A percentile compares a stretch with the other conserved stretches of the same genome.
These are phyloP conservation scores for Pheosia gnoma DNA, from an alignment of 2,888 invertebrate species.

Conservation along the genomic window DNA sequence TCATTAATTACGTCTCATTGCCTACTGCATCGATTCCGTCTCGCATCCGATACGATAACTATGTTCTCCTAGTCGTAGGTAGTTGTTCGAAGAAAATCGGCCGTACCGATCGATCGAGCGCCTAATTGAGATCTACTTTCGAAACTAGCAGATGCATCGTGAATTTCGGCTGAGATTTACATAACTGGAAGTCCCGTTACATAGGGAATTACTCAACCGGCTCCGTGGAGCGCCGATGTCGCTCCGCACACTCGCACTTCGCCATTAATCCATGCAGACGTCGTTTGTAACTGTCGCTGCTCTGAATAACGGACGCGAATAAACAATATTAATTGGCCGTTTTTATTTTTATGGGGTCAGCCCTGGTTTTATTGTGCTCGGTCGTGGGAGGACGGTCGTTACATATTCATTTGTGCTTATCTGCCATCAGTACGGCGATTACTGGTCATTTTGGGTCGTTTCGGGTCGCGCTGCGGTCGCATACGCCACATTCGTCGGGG, in stretches of 20 bases:
- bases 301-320: constrained; percentile 77
- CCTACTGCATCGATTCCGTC: constrained; percentile 47
- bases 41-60: constrained; percentile 44
- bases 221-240: constrained; percentile 48
- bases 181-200: constrained; percentile 82
- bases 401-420: constrained; percentile 81
- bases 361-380: constrained; percentile 65
- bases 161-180: constrained; percentile 81
- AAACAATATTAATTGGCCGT: constrained; percentile 79
- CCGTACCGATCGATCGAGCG: constrained; percentile 54
- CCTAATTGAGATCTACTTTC: constrained; percentile 72
- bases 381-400: constrained; percentile 76
- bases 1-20: constrained; percentile 58
- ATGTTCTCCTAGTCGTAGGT: constrained; percentile 38
- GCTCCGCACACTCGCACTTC: constrained; percentile 34
- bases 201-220: constrained; percentile 79
- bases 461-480: constrained; percentile 55
- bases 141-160: constrained; percentile 67
- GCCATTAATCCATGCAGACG: constrained; percentile 65
- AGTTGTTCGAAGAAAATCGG: constrained; percentile 38
- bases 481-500: constrained; percentile 63
- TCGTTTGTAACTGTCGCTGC: constrained; percentile 72
- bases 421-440: constrained; percentile 72
- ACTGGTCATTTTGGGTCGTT: constrained; percentile 67
- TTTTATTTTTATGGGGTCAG: constrained; percentile 77